Conservation (phyloP, 2,113 vertebrate species). For the Gallinago undulata region DNA sequence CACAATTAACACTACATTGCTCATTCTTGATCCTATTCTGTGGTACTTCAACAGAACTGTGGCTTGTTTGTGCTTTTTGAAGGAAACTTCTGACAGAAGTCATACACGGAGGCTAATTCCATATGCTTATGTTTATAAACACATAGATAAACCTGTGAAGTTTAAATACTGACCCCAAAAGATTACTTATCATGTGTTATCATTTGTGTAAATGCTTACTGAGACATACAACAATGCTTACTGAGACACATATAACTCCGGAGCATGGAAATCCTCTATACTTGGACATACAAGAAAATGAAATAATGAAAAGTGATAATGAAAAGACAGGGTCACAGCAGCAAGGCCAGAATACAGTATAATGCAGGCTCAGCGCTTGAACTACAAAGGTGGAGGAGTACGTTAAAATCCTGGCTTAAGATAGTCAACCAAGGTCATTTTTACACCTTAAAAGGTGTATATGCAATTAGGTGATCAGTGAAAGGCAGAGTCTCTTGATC, state of each 20-base stretch:
- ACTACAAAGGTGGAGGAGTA: not conserved
- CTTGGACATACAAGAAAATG: not conserved
- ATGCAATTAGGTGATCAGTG: not conserved
- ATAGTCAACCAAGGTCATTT: not conserved
- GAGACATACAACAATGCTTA: not conserved
- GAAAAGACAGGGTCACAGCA: not conserved
- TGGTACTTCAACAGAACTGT: not conserved
- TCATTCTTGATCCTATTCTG: not conserved
- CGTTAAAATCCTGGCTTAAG: not conserved
- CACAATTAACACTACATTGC: not conserved
- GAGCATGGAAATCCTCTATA: not conserved
- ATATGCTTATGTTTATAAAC: not conserved
- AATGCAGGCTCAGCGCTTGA: not conserved
- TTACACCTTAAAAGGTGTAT: not conserved
- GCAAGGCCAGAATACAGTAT: not conserved
- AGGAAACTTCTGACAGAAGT: not conserved
- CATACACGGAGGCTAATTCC: not conserved
- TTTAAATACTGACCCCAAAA: not conserved
- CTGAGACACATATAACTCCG: not conserved
- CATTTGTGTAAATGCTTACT: not conserved
- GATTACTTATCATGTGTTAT: not conserved
- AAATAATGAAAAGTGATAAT: not conserved
- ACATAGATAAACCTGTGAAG: not conserved
- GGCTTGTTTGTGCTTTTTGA: not conserved
- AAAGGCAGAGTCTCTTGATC: not conserved